phyloP scores from a whole-genome alignment of 2,797 vertebrate species.

The Anguilla marmorata region DNA sequence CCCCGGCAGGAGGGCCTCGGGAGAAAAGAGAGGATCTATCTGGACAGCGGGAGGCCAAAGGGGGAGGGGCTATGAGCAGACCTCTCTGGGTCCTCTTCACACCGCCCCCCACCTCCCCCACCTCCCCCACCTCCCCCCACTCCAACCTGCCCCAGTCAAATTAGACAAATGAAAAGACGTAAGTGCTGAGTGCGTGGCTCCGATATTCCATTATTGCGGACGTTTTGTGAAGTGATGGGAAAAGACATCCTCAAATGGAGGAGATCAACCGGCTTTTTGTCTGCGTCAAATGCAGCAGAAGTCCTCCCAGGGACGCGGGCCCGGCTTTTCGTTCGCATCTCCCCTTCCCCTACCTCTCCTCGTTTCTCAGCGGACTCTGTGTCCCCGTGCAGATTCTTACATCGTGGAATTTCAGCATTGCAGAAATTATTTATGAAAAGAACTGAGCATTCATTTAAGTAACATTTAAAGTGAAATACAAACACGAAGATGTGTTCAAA shows the following conservation, averaged over 20 bases:
- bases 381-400: background rate
- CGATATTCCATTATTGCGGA: conserved; percentile 73
- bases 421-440: background rate
- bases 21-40: conserved; percentile 66
- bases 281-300: conserved; percentile 77
- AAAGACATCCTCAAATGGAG: conserved; percentile 61
- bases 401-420: background rate
- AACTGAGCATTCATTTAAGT: background rate
- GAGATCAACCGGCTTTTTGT: conserved; percentile 69
- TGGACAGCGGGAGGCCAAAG: conserved; percentile 57
- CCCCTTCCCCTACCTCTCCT: background rate
- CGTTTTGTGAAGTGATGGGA: conserved; percentile 65
- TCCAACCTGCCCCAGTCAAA: conserved; percentile 50
- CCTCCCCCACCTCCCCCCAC: background rate
- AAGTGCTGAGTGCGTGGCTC: conserved; percentile 66
- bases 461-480: background rate
- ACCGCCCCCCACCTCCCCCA: background rate
- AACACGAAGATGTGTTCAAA: no score
- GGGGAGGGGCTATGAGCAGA: conserved; percentile 38
- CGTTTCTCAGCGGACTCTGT: background rate
- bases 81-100: conserved; percentile 51
- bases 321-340: background rate
- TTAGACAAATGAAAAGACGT: conserved; percentile 61
- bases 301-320: conserved; percentile 55
- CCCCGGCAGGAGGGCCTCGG: conserved; percentile 74